A percentile compares a stretch with the other conserved stretches of the same genome.
Evolutionary conservation across 1,140 invertebrate genomes (phyloP).

Genomic region (Amyelois transitella): DNA sequence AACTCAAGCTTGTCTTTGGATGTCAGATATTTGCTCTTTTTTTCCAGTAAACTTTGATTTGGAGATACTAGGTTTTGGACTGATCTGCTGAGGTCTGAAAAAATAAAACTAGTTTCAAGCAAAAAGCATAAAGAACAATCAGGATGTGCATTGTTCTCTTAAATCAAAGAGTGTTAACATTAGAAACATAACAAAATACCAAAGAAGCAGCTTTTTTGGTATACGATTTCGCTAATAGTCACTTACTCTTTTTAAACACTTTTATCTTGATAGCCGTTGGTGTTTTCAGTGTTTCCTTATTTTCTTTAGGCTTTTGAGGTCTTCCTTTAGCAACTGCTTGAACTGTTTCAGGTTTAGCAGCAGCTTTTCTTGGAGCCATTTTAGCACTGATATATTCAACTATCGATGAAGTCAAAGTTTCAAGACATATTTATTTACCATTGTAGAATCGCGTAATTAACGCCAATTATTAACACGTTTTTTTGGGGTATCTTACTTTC

Average conservation of each 20-base stretch:
- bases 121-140: too few relatives aligned
- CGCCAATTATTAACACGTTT: too few relatives aligned
- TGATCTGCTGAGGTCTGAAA: background rate
- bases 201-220: too few relatives aligned
- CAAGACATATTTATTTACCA: background rate
- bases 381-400: background rate
- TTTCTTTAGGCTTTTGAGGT: slow-evolving; percentile 6
- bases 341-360: slow-evolving; percentile 7
- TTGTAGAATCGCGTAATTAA: background rate
- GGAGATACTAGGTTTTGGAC: background rate
- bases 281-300: slow-evolving; percentile 8
- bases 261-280: slow-evolving; percentile 13
- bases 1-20: background rate
- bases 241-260: slow-evolving; percentile 10
- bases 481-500: too few relatives aligned
- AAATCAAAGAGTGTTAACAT: too few relatives aligned
- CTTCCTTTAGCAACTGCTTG: slow-evolving; percentile 10
- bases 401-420: background rate
- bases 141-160: too few relatives aligned
- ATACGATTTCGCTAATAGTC: too few relatives aligned
- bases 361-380: slow-evolving; percentile 23
- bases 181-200: too few relatives aligned
- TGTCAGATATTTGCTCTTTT: background rate
- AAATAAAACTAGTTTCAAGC: background rate
- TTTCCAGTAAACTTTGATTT: background rate